These are phyloP conservation scores for Antechinus stuartii DNA, from an alignment of 2,113 vertebrate species.

Conservation along the genomic window DNA sequence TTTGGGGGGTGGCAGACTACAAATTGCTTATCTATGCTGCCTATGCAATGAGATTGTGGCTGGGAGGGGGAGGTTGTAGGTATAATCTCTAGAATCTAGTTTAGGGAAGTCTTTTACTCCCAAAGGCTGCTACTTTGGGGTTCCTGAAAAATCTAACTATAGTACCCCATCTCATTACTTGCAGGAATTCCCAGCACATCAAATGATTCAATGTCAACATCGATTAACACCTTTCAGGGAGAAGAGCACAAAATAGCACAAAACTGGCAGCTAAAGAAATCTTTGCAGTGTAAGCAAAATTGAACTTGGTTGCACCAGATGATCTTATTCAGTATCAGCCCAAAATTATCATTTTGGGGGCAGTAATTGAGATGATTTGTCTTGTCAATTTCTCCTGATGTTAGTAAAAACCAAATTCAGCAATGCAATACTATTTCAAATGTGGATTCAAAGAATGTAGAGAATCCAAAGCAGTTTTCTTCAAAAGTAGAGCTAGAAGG, in stretches of 20 bases:
- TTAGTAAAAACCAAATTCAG: slow-evolving; percentile 53
- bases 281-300: slow-evolving; percentile 53
- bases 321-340: slow-evolving; percentile 53
- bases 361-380: slow-evolving; percentile 45
- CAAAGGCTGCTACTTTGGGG: slow-evolving; percentile 46
- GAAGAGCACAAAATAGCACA: slow-evolving; percentile 26
- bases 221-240: slow-evolving; percentile 63
- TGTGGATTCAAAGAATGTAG: slow-evolving; percentile 4
- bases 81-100: slow-evolving; percentile 15
- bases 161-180: slow-evolving; percentile 47
- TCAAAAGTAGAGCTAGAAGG: slow-evolving; percentile 77
- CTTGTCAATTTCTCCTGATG: slow-evolving; percentile 50
- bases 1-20: not conserved
- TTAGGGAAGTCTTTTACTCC: not conserved
- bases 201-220: slow-evolving; percentile 63
- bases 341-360: slow-evolving; percentile 46
- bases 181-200: slow-evolving; percentile 55
- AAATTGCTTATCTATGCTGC: not conserved
- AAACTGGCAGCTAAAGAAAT: slow-evolving; percentile 45
- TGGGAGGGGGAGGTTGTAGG: not conserved
- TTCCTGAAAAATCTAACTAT: slow-evolving; percentile 46
- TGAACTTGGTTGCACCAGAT: slow-evolving; percentile 57
- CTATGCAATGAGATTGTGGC: not conserved
- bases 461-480: slow-evolving; percentile 81
- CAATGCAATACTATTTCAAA: slow-evolving; percentile 36